These are phyloP conservation scores for Lumbricus terrestris DNA, from an alignment of 2,888 invertebrate genomes.

Conservation along the genomic window DNA sequence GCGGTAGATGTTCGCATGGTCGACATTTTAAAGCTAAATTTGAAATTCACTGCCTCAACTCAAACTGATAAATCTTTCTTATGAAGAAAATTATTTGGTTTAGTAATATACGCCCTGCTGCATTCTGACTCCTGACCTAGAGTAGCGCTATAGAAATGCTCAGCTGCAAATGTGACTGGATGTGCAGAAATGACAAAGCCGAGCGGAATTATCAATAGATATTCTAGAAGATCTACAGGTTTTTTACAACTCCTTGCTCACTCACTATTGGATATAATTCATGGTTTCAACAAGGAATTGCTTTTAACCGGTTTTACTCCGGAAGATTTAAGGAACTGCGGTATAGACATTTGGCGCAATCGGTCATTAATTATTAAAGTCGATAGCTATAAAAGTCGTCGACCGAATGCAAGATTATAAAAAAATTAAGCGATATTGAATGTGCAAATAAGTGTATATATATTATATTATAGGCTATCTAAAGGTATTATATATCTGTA, in stretches of 20 bases:
- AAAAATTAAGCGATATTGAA: not conserved
- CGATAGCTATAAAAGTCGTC: not conserved
- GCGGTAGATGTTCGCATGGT: no score
- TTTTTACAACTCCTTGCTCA: not conserved
- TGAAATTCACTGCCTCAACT: no score
- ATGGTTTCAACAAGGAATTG: not conserved
- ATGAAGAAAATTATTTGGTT: no score
- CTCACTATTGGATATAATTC: not conserved
- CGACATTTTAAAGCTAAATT: no score
- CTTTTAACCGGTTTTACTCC: not conserved
- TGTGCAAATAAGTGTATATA: not conserved
- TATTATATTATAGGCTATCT: no score
- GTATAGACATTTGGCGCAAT: not conserved
- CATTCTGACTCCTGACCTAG: no score
- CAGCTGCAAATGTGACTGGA: not conserved
- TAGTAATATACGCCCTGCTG: no score
- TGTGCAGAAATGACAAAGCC: not conserved
- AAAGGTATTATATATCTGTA: no score
- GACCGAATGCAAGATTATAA: constrained; percentile 3
- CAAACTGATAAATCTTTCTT: no score
- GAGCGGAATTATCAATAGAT: not conserved
- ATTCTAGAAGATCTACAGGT: no score
- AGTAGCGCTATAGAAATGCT: no score
- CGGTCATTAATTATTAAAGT: not conserved
- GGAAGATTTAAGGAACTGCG: not conserved